phyloP scores from a whole-genome alignment of 2,888 invertebrate genomes.

The Drosophila borborema region DNA sequence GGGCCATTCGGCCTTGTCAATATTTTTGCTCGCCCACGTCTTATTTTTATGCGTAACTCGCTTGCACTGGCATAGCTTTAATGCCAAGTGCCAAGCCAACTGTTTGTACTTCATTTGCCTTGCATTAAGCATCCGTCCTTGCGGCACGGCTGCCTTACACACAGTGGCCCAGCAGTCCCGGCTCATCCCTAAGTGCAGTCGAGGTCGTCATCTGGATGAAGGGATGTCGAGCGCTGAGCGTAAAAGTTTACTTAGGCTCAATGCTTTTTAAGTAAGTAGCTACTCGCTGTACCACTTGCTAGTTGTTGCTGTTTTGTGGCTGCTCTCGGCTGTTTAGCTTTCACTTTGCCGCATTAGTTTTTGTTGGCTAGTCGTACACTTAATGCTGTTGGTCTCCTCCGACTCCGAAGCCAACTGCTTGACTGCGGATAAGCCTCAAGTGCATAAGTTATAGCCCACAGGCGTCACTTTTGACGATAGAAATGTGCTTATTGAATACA shows the following conservation, averaged over 20 bases:
- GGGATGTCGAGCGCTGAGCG: conserved; percentile 47
- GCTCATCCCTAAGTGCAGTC: conserved; percentile 74
- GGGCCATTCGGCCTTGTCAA: conserved; percentile 62
- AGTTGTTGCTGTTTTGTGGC: conserved; percentile 47
- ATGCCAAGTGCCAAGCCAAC: conserved; percentile 54
- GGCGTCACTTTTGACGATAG: conserved; percentile 25
- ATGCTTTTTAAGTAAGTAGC: conserved; percentile 80
- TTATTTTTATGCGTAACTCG: conserved; percentile 67
- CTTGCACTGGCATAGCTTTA: conserved; percentile 75
- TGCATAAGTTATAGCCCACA: conserved; percentile 50
- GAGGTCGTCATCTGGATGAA: conserved; percentile 44
- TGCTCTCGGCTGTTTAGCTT: conserved; percentile 69
- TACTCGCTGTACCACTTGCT: conserved; percentile 56
- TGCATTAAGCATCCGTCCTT: conserved; percentile 72
- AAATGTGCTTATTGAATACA: conserved; percentile 30
- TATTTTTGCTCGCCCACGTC: conserved; percentile 58
- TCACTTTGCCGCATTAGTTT: conserved; percentile 75
- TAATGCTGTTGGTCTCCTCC: conserved; percentile 52
- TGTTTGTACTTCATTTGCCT: conserved; percentile 77
- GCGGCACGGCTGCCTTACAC: conserved; percentile 5
- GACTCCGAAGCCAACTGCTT: conserved; percentile 40
- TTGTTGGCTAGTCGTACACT: conserved; percentile 54
- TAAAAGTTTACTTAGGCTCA: conserved; percentile 79
- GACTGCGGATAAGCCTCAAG: conserved; percentile 48
- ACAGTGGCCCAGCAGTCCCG: conserved; percentile 30